Base-by-base conservation (phyloP, 2,113 vertebrate species). In the Ictalurus furcatus region DNA sequence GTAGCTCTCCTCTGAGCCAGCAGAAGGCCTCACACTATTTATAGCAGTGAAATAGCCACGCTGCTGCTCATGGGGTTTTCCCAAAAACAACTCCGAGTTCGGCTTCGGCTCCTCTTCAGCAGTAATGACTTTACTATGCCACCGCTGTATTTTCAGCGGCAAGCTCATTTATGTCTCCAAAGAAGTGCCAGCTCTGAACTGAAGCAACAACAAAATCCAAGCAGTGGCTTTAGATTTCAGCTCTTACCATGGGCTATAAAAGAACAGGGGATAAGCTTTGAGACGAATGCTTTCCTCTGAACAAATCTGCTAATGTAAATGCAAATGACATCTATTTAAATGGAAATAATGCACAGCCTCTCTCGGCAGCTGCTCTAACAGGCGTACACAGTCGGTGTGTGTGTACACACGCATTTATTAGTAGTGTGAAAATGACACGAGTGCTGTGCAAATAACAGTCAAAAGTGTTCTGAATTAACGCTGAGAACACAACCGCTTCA, bases 291-390 rank as follows among this genome's bases (percentile, higher is more conserved):
- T 80, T 87, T 59, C 44, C 73, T 78, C 56, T 86, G 30, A 52
- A 61, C 30, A 23, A 65, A 87, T 80, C 74, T 28, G 86, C 34
- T 79, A 63, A 88, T 40, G 78, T 69, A 88, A 88, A 88, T 88
- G 87, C 78, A 82, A 88, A 88, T 82, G n/a, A 25, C 48, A 44
- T 69, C 61, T 87, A 87, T 81, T 54, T 54, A 63, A 28, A 87
- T 81, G 78, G 76, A 69, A 81, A 87, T 67, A 17, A 79, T 65
- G 44, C 30, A 37, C 71, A 1, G 73, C 40, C 59, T n/a, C n/a
- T 65, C 16, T 81, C n/a, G 28, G 85, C 85, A 78, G 85, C 73
- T 87, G 71, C 59, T 48, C 73, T 1, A 78, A 79, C 56, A 87
- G 14, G 71, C 85, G 13, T 28, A 28, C 71, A 58, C 85, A 78